Evolutionary conservation across 2,797 vertebrate genomes (phyloP).

Genomic region (Zalophus californianus): DNA sequence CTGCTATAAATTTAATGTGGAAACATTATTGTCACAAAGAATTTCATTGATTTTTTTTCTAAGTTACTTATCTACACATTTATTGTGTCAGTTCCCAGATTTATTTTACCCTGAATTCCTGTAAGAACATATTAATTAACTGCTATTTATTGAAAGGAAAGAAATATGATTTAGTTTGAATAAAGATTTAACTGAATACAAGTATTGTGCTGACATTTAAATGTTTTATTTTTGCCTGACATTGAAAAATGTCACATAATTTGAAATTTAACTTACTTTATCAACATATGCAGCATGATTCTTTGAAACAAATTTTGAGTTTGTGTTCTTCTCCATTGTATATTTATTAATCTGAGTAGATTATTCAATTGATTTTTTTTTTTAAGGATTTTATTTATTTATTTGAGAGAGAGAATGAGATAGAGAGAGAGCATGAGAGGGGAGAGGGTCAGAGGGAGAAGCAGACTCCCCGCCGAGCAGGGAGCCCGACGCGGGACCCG

Average conservation of each 20-base stretch:
- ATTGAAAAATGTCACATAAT: slow-evolving; percentile 52
- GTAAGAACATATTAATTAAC: slow-evolving; percentile 80
- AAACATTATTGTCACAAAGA: slow-evolving; percentile 81
- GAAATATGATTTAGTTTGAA: slow-evolving; percentile 67
- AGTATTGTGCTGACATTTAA: slow-evolving; percentile 50
- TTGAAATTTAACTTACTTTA: slow-evolving; percentile 59
- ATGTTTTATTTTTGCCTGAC: slow-evolving; percentile 1
- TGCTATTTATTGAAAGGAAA: slow-evolving; percentile 64
- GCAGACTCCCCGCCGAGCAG: too few species aligned
- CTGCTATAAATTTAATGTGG: slow-evolving; percentile 84
- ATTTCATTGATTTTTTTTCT: slow-evolving; percentile 85
- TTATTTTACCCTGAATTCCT: slow-evolving; percentile 76
- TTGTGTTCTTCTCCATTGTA: neutral
- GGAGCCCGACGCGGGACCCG: too few species aligned
- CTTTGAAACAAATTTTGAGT: neutral
- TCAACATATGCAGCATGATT: neutral
- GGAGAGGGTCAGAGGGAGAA: too few species aligned
- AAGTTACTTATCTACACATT: slow-evolving; percentile 83
- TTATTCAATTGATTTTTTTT: neutral
- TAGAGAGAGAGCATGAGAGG: too few species aligned
- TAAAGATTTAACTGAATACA: slow-evolving; percentile 54
- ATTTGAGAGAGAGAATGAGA: too few species aligned
- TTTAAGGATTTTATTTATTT: too few species aligned
- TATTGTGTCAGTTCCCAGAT: slow-evolving; percentile 71
- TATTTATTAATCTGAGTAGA: neutral